Percentiles rank a stretch among this genome's conserved stretches.
Evolutionary conservation across 2,797 vertebrate species (phyloP).

Genomic region (Strix occidentalis): DNA sequence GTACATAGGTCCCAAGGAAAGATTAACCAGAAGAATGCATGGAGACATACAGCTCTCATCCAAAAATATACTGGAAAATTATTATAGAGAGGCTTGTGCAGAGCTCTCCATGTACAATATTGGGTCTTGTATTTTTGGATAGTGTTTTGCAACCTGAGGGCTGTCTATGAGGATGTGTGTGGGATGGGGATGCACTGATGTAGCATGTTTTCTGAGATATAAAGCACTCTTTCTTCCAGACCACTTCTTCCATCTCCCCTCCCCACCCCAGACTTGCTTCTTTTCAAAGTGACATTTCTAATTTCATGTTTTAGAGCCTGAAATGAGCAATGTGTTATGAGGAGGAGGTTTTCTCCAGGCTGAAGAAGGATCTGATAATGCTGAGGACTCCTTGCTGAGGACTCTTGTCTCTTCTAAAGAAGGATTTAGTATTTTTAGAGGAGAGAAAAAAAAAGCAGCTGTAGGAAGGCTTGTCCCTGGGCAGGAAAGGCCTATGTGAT

Average conservation of each 20-base stretch:
- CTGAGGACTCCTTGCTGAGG: background rate
- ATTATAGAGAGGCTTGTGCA: background rate
- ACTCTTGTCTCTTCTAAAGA: background rate
- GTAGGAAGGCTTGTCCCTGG: background rate
- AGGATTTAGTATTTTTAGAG: background rate
- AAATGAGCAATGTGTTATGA: rapidly evolving
- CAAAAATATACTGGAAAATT: background rate
- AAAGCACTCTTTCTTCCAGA: background rate
- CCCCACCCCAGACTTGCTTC: background rate
- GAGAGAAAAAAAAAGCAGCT: background rate
- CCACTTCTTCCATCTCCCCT: background rate
- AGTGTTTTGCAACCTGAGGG: background rate
- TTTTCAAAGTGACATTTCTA: background rate
- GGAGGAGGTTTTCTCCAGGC: background rate
- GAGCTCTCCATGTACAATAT: background rate
- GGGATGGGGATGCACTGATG: rapidly evolving
- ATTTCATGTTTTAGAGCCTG: background rate
- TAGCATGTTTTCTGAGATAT: background rate
- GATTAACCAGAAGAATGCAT: background rate
- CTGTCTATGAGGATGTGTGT: rapidly evolving
- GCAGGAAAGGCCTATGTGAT: background rate
- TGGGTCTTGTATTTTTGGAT: rapidly evolving
- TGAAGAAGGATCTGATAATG: background rate
- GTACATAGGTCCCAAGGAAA: background rate
- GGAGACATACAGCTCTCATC: background rate